Evolutionary conservation across 2,113 vertebrate genomes (phyloP), one percentile per base, ranked within the genome.

Genomic region (Scopus umbretta): DNA sequence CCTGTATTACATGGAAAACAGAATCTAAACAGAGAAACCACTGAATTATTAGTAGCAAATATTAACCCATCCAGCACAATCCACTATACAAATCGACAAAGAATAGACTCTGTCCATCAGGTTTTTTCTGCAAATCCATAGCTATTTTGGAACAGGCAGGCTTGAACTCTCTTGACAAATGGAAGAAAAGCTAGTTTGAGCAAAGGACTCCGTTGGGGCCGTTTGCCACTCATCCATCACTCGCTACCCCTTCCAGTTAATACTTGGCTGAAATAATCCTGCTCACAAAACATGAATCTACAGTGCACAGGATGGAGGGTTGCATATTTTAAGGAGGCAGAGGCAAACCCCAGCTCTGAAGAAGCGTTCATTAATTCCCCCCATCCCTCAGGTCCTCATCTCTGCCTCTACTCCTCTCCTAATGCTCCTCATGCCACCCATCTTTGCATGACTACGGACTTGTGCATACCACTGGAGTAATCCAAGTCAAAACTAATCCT

Each of bases 21-120:
- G 30, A 90, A 25, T 49, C 68, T 79, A 90, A 94, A 93, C 72
- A 91, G 76, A 94, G 53, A 82, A 96, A 85, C 38, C 78, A 85
- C 76, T 56, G 45, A 67, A 36, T 80, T 94, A 85, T 61, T 53
- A 92, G 53, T 40, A 82, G 53, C 55, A 94, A 92, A n/a, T 66
- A 91, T 94, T 95, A 94, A 96, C 68, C 73, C 88, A 53, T 76
- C 34, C 36, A 2, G 79, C 22, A 79, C 73, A 85, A 89, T 23
- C 22, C 38, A 61, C 34, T 40, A 13, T 7, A 78, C 11, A 66
- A 84, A 86, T 27, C 2, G 8, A 47, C 42, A 71, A 62, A 85
- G 52, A 83, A 73, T 40, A 55, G 88, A 45, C 50, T 65, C 65
- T 70, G 42, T 25, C 80, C 45, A 75, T 52, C 9, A 20, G 42